Evolutionary conservation across 2,888 invertebrate species (phyloP).

Genomic region (Dryobota labecula): DNA sequence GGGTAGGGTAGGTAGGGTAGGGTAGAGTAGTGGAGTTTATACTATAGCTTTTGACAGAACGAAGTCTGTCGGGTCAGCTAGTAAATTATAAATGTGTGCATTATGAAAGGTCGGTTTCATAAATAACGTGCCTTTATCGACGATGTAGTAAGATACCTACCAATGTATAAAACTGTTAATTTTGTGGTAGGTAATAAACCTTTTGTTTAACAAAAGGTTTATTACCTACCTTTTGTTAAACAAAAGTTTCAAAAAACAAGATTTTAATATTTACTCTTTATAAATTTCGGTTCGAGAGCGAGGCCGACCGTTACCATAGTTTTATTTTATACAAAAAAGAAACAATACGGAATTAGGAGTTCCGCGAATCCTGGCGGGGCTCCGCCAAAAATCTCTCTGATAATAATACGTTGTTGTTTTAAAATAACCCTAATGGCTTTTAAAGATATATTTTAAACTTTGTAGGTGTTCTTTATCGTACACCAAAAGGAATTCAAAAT

Average conservation of each 20-base stretch:
- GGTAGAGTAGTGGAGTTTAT: too few relatives aligned
- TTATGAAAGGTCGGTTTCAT: too few relatives aligned
- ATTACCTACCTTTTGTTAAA: background rate
- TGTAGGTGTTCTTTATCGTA: background rate
- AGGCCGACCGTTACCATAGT: constrained; percentile 11
- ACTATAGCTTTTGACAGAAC: too few relatives aligned
- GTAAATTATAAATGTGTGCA: too few relatives aligned
- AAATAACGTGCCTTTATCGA: too few relatives aligned
- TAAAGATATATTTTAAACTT: constrained; percentile 9
- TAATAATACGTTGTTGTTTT: constrained; percentile 42
- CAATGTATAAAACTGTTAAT: background rate
- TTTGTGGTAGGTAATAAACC: background rate
- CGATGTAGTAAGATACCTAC: too few relatives aligned
- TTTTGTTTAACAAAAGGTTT: background rate
- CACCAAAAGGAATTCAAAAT: background rate
- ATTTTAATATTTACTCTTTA: background rate
- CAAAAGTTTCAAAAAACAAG: background rate
- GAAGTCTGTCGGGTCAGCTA: too few relatives aligned
- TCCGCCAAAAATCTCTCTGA: constrained; percentile 26
- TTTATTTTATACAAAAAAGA: constrained; percentile 35
- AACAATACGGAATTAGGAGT: constrained; percentile 50
- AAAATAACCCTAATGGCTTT: constrained; percentile 4
- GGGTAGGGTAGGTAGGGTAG: too few relatives aligned
- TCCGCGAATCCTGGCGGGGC: constrained; percentile 22
- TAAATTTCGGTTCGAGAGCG: constrained; percentile 23